phyloP scores from a whole-genome alignment of 1,140 invertebrate genomes.

The Trialeurodes vaporariorum region DNA sequence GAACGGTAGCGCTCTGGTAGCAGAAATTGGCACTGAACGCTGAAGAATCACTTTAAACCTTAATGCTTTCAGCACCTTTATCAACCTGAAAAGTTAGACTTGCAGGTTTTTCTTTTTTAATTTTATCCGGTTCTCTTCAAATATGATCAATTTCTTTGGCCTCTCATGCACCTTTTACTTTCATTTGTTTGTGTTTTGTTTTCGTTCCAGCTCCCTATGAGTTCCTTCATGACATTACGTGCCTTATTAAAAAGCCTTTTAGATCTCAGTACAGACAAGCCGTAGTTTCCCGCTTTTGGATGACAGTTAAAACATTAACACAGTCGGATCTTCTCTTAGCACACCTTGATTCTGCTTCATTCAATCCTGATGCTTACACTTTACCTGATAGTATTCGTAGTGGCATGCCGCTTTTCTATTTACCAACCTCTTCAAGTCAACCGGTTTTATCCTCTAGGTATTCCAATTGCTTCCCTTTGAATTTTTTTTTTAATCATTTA shows the following conservation, averaged over 20 bases:
- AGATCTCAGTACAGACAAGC: conserved; percentile 55
- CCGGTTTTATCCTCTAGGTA: conserved; percentile 41
- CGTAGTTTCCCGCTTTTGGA: conserved; percentile 59
- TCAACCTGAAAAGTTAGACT: no score
- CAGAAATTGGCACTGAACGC: no score
- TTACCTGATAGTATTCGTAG: conserved; percentile 60
- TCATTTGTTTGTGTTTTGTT: no score
- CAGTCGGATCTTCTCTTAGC: conserved; percentile 56
- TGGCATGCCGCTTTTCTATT: conserved; percentile 61
- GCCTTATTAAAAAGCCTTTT: conserved; percentile 50
- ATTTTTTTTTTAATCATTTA: no score
- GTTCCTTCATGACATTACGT: conserved; percentile 68
- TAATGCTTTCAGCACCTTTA: no score
- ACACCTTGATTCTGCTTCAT: conserved; percentile 60
- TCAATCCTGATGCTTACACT: conserved; percentile 48
- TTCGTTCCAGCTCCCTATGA: conserved; percentile 56
- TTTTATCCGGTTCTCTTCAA: no score
- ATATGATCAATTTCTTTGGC: no score
- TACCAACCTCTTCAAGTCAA: conserved; percentile 40
- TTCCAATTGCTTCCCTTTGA: no score
- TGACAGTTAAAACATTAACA: conserved; percentile 46
- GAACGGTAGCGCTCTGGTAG: no score
- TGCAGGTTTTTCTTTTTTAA: no score
- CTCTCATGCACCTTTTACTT: no score
- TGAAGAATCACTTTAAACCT: no score